A percentile compares a stretch with the other conserved stretches of the same genome.
phyloP scores from a whole-genome alignment of 2,797 vertebrate genomes.

The Scarus forsteni region DNA sequence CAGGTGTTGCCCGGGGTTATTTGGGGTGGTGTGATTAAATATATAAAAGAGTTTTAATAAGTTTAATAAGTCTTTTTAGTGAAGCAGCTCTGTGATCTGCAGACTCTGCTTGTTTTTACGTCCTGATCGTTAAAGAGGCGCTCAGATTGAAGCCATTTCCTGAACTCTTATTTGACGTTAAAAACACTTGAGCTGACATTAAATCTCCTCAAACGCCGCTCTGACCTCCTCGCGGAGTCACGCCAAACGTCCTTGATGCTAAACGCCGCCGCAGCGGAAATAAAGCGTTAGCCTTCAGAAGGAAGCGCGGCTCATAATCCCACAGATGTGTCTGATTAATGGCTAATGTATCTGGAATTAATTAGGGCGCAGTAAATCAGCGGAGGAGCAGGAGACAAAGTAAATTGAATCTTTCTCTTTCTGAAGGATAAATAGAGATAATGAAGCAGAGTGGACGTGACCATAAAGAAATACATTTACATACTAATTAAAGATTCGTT shows the following conservation, averaged over 20 bases:
- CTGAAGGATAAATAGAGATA: constrained; percentile 83
- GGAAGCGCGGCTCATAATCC: constrained; percentile 43
- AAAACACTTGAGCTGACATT: constrained; percentile 17
- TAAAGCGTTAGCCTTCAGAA: constrained; percentile 26
- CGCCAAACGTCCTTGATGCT: constrained; percentile 26
- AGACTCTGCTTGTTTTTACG: constrained; percentile 1
- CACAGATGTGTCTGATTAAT: constrained; percentile 78
- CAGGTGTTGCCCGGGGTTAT: too few relatives aligned
- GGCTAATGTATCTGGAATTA: constrained; percentile 80
- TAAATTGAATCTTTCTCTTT: constrained; percentile 77
- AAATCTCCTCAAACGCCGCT: constrained; percentile 36
- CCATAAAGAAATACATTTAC: constrained; percentile 87
- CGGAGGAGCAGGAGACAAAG: constrained; percentile 61
- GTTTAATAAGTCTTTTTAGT: too few relatives aligned
- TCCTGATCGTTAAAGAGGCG: background rate
- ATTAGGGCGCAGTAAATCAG: constrained; percentile 80
- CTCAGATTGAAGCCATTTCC: background rate
- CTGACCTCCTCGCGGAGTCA: constrained; percentile 51
- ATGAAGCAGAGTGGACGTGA: constrained; percentile 79
- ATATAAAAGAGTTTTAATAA: too few relatives aligned
- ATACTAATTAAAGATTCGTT: constrained; percentile 88
- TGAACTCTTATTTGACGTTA: constrained; percentile 4
- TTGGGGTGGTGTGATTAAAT: too few relatives aligned
- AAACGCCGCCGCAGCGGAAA: constrained; percentile 1
- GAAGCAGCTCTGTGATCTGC: background rate